Percentiles rank a stretch among this genome's conserved stretches.
These are phyloP conservation scores for zebrafish (Danio rerio) DNA, from an alignment of 2,113 vertebrate species.

Conservation along the genomic window GRCz12tu NC_133176.1:48151001-48151500, in stretches of 20 bases:
- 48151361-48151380: no score
- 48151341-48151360: no score
- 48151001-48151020: slow-evolving; percentile 81
- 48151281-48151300: no score
- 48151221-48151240: no score
- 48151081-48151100: neutral
- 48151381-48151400: no score
- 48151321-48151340: no score
- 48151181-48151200: neutral
- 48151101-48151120: neutral
- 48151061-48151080: slow-evolving; percentile 85
- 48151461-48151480: neutral
- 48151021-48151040: slow-evolving; percentile 80
- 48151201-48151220: neutral
- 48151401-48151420: no score
- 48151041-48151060: slow-evolving; percentile 88
- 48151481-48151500: neutral
- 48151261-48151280: no score
- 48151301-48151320: no score
- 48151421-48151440: no score
- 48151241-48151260: no score
- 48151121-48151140: neutral
- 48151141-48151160: neutral
- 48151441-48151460: neutral
- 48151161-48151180: neutral